Percentiles rank a stretch among this genome's conserved stretches.
Conservation (phyloP, 2,797 vertebrate genomes). For the Spinibarbus caldwelli region DNA sequence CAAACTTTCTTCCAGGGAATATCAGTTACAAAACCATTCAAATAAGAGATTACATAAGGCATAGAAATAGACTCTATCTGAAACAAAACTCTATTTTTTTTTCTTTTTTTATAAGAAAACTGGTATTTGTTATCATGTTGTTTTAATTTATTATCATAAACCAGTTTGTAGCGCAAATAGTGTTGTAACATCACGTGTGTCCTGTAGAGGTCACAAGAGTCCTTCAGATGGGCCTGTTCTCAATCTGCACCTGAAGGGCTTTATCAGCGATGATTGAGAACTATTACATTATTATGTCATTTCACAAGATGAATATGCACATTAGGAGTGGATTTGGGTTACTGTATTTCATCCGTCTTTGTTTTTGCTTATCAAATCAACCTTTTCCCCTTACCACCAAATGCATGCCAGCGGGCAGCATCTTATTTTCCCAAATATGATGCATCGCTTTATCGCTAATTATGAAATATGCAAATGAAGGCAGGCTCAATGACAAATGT, state of each 20-base stretch:
- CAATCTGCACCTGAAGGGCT: neutral
- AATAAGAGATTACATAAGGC: too few species aligned
- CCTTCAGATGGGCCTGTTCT: neutral
- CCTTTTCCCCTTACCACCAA: neutral
- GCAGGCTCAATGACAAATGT: constrained; percentile 5
- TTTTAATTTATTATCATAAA: too few species aligned
- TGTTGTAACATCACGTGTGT: neutral
- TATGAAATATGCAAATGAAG: constrained; percentile 23
- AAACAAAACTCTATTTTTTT: too few species aligned
- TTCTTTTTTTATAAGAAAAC: too few species aligned
- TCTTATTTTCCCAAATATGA: constrained; percentile 4
- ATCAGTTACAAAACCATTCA: too few species aligned
- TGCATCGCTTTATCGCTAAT: neutral
- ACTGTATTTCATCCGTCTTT: constrained; percentile 20
- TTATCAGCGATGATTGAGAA: neutral
- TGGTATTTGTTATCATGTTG: too few species aligned
- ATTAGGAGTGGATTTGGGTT: neutral
- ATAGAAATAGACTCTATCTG: too few species aligned
- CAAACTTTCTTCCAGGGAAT: too few species aligned
- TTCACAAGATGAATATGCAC: neutral
- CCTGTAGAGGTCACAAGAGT: neutral
- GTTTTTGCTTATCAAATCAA: constrained; percentile 17
- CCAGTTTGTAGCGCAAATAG: neutral
- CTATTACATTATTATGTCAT: neutral
- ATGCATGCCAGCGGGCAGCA: neutral